Conservation (phyloP, 2,113 vertebrate genomes). For the Gila orcuttii region DNA sequence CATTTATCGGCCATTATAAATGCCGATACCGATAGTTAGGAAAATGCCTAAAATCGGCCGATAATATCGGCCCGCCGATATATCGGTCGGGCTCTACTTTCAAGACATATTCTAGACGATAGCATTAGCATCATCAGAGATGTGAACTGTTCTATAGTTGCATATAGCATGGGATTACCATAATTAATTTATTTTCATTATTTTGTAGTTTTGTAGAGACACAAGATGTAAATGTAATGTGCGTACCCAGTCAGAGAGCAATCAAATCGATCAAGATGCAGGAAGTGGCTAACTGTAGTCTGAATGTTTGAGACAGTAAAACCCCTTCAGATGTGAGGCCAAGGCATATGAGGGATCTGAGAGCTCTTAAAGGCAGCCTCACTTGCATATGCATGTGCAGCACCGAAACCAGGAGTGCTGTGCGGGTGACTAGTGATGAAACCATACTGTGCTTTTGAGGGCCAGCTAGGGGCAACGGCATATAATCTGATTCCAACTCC, state of each 20-base stretch:
- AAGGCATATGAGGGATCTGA: slow-evolving; percentile 46
- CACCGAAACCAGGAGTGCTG: slow-evolving; percentile 71
- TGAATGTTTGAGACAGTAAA: slow-evolving; percentile 40
- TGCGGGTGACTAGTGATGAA: slow-evolving; percentile 75
- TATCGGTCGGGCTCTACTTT: too few species aligned
- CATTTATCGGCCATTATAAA: too few species aligned
- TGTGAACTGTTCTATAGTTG: not conserved
- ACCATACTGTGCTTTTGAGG: slow-evolving; percentile 83
- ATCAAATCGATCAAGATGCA: not conserved
- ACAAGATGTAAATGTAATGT: not conserved
- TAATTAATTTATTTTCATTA: not conserved
- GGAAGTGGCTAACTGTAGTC: not conserved
- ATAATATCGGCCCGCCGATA: too few species aligned
- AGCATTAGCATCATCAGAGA: not conserved
- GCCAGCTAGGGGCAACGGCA: slow-evolving; percentile 76
- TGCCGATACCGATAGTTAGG: too few species aligned
- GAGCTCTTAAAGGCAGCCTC: slow-evolving; percentile 70
- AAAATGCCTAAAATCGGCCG: too few species aligned
- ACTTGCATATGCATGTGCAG: slow-evolving; percentile 79
- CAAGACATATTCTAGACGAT: not conserved
- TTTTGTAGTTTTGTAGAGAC: not conserved
- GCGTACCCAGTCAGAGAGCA: not conserved
- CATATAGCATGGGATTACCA: not conserved
- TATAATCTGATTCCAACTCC: slow-evolving; percentile 82
- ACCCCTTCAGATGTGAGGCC: slow-evolving; percentile 43